Percentiles rank a stretch among this genome's conserved stretches.
phyloP scores from a whole-genome alignment of 2,113 vertebrate genomes.

The Panthera uncia region DNA sequence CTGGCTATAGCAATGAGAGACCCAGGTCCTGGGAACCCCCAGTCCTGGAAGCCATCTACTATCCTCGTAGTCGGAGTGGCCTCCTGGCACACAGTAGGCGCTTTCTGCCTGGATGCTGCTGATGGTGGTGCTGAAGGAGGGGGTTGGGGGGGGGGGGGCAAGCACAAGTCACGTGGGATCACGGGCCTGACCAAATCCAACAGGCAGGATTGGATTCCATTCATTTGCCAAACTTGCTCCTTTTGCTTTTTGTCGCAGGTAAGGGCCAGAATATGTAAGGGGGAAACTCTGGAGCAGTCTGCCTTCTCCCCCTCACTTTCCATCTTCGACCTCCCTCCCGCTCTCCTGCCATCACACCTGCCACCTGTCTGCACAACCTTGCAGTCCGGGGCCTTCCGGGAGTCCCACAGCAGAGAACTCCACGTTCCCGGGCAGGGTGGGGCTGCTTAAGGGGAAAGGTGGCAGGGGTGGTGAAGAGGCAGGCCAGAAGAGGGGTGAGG shows the following conservation, averaged over 20 bases:
- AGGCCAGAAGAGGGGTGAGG: not conserved
- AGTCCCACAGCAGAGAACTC: not conserved
- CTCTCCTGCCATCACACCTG: accelerated
- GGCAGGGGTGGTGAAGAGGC: not conserved
- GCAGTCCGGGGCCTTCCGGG: not conserved
- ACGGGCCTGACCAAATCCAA: not conserved
- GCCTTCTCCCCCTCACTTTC: not conserved
- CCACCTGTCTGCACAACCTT: not conserved
- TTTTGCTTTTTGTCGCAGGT: not conserved
- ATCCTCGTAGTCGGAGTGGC: not conserved
- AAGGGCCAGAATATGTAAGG: not conserved
- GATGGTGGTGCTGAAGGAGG: not conserved
- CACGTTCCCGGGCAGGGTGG: not conserved
- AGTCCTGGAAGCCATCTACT: too few species aligned
- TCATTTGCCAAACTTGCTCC: not conserved
- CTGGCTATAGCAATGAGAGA: not conserved
- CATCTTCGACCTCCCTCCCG: not conserved
- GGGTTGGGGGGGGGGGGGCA: not conserved
- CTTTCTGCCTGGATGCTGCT: not conserved
- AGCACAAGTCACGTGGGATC: not conserved
- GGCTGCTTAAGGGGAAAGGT: not conserved
- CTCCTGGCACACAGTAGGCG: not conserved
- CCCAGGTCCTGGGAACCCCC: not conserved
- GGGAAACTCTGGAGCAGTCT: accelerated
- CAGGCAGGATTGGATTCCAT: not conserved